Base-by-base conservation (phyloP, 2,113 vertebrate species). In the Bufo gargarizans region DNA sequence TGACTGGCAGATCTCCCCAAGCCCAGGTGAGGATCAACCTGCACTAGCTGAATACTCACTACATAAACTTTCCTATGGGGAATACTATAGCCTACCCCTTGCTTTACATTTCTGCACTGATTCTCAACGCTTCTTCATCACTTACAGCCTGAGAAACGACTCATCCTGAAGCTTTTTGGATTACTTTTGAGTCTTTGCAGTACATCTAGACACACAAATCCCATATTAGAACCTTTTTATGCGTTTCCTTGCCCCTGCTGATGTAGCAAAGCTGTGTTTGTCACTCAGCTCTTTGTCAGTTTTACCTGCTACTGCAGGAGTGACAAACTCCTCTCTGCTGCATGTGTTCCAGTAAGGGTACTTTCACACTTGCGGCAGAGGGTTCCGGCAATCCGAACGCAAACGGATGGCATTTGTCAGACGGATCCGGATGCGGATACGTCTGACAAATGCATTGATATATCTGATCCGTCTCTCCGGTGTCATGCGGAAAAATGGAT, bases 21-120 rank as follows among this genome's bases (percentile, higher is more conserved):
- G 78, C 47, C 56, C 87, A 88, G 87, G 87, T 88, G 47, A 88
- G 87, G n/a, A 77, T 77, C 49, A 77, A 55, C 47, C 81, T 69
- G 59, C 67, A 83, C 17, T 8, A 20, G 6, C 8, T 2, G 56
- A 43, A 19, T 55, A 19, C 79, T 81, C 11, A 9, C 20, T 50
- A 3, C 33, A 45, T 61, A 81, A 61, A 61, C 56, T 61, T 81
- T 81, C 22, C 55, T 81, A 81, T 61, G 56, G 16, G 16, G 58
- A 81, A 47, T 11, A 45, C 78, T 81, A 56, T 20, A 82, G 19
- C 12, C 56, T 59, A 80, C 14, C 50, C 33, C 47, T 82, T 67
- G 22, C 10, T 49, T 12, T 20, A 8, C 20, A 63, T 65, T 82
- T 67, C 81, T 82, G 61, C 80, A 65, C 4, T n/a, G 58, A 65